These are phyloP conservation scores for Leucozona laternaria DNA, from an alignment of 2,888 invertebrate genomes.

Conservation along the genomic window DNA sequence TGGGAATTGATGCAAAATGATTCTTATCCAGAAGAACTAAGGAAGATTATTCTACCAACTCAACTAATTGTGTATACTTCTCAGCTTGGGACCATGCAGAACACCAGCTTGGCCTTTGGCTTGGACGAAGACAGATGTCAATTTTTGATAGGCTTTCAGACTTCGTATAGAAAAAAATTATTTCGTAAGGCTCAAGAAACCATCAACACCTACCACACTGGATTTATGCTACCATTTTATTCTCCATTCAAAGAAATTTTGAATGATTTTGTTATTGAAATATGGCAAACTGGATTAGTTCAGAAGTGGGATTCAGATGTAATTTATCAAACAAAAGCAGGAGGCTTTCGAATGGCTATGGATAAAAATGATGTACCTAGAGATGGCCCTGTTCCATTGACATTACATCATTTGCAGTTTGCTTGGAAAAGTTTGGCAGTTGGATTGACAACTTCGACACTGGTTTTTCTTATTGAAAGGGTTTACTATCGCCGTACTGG, in stretches of 20 bases:
- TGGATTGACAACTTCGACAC: background rate
- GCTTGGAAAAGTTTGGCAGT: constrained; percentile 13
- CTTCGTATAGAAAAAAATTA: background rate
- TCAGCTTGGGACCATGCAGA: background rate
- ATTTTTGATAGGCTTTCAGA: background rate
- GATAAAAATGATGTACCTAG: too few relatives aligned
- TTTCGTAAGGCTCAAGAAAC: constrained; percentile 8
- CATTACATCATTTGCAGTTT: constrained; percentile 9
- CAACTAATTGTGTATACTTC: too few relatives aligned
- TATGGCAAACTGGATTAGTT: constrained; percentile 6
- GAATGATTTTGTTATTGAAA: constrained; percentile 18
- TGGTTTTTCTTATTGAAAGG: background rate
- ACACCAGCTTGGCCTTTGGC: background rate
- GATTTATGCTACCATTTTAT: constrained; percentile 7
- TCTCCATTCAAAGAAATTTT: constrained; percentile 34
- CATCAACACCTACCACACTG: background rate
- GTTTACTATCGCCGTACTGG: too few relatives aligned
- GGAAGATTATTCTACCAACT: background rate
- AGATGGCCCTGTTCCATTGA: background rate
- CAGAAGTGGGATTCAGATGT: constrained; percentile 28
- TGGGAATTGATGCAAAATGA: too few relatives aligned
- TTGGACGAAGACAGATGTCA: background rate
- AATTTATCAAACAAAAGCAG: background rate
- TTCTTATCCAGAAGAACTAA: background rate
- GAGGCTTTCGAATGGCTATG: background rate